Percentiles rank a stretch among this genome's conserved stretches.
Conservation (phyloP, 2,888 invertebrate genomes). For the Electrophaes corylata region DNA sequence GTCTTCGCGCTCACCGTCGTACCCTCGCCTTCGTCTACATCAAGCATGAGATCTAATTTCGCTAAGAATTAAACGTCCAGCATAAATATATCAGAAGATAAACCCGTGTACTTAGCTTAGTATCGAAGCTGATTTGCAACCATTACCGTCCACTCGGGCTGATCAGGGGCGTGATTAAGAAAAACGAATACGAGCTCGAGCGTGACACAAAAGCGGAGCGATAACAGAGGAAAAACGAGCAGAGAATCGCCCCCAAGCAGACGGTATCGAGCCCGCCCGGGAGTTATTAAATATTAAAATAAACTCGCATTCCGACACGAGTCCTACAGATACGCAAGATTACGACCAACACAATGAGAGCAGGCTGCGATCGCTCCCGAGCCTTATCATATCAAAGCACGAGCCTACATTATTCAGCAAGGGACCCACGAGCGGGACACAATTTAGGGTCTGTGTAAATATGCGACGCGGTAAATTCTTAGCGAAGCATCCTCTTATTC, state of each 20-base stretch:
- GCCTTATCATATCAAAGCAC: slow-evolving; percentile 78
- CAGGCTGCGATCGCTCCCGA: slow-evolving; percentile 70
- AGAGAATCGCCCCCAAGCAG: slow-evolving; percentile 75
- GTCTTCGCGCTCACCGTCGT: slow-evolving; percentile 32
- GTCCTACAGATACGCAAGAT: slow-evolving; percentile 80
- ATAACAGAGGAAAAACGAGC: slow-evolving; percentile 78
- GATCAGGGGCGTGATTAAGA: slow-evolving; percentile 74
- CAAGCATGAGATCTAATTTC: slow-evolving; percentile 23
- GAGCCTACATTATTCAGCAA: slow-evolving; percentile 72
- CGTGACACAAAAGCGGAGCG: slow-evolving; percentile 80
- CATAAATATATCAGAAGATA: slow-evolving; percentile 33
- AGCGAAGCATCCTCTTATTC: slow-evolving; percentile 11
- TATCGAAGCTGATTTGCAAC: slow-evolving; percentile 57
- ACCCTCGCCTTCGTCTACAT: slow-evolving; percentile 24
- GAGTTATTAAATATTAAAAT: slow-evolving; percentile 84
- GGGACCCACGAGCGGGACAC: slow-evolving; percentile 48
- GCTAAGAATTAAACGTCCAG: slow-evolving; percentile 24
- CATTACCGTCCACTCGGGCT: slow-evolving; percentile 57
- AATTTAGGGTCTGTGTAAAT: slow-evolving; percentile 61
- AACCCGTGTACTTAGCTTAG: slow-evolving; percentile 35
- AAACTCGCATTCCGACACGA: slow-evolving; percentile 82
- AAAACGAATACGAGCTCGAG: slow-evolving; percentile 74
- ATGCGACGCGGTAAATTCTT: slow-evolving; percentile 44
- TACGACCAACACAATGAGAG: slow-evolving; percentile 80
- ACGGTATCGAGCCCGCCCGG: slow-evolving; percentile 76